Percentiles rank a stretch among this genome's conserved stretches.
Conservation (phyloP, 1,140 invertebrate genomes). For the Melipona quadrifasciata region DNA sequence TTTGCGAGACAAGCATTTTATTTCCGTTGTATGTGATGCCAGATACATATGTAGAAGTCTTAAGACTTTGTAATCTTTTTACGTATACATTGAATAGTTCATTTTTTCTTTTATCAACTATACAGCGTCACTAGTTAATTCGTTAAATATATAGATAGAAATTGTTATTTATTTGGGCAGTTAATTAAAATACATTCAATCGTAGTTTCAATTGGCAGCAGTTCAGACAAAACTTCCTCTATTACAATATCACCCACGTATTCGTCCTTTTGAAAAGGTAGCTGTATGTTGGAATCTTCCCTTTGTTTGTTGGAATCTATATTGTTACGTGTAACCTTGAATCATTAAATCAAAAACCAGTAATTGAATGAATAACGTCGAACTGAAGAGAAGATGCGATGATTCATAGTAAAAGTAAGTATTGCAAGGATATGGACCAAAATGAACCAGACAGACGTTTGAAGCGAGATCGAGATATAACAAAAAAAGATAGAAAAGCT, state of each 20-base stretch:
- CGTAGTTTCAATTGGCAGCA: neutral
- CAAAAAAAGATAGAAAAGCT: neutral
- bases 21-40: slow-evolving; percentile 24
- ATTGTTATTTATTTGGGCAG: neutral
- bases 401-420: slow-evolving; percentile 26
- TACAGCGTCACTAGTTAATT: neutral
- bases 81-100: neutral
- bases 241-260: neutral
- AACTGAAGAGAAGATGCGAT: neutral
- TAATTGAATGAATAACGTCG: neutral
- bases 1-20: slow-evolving; percentile 52
- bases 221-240: neutral
- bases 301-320: neutral
- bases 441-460: neutral
- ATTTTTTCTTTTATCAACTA: neutral
- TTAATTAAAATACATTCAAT: neutral
- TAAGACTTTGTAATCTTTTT: slow-evolving; percentile 9
- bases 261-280: neutral
- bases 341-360: neutral
- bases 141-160: neutral
- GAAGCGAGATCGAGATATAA: slow-evolving; percentile 4
- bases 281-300: neutral
- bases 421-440: neutral
- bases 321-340: neutral
- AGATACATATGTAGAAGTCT: neutral